These are phyloP conservation scores for Neuroscelio doddi DNA, from an alignment of 2,888 invertebrate species.

Conservation along the genomic window DNA sequence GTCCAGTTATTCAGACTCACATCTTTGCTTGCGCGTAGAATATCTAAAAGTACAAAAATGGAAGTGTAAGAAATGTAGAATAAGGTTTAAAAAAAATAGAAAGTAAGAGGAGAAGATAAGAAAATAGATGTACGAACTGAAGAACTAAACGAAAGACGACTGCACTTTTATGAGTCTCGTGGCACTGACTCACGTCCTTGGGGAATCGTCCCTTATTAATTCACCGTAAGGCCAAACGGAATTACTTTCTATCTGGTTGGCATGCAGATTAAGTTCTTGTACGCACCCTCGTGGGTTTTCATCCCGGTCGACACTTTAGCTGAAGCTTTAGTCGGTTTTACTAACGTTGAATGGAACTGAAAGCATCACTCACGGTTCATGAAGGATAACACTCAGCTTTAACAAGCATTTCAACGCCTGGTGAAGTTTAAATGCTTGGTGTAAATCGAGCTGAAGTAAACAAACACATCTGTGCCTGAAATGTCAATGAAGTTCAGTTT, in stretches of 20 bases:
- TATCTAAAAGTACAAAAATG: slow-evolving; percentile 13
- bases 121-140: no score
- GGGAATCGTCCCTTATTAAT: slow-evolving; percentile 59
- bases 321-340: slow-evolving; percentile 36
- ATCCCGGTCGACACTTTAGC: slow-evolving; percentile 35
- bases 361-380: slow-evolving; percentile 53
- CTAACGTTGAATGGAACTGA: slow-evolving; percentile 47
- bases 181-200: slow-evolving; percentile 36
- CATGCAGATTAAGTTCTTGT: slow-evolving; percentile 47
- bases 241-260: slow-evolving; percentile 54
- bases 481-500: no score
- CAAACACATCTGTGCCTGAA: slow-evolving; percentile 3
- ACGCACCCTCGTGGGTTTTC: slow-evolving; percentile 15
- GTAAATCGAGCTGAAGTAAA: slow-evolving; percentile 24
- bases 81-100: slow-evolving; percentile 2
- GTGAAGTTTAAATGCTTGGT: slow-evolving; percentile 12
- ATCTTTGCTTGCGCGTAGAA: slow-evolving; percentile 30
- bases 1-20: slow-evolving; percentile 48
- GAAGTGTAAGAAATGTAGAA: slow-evolving; percentile 7
- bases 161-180: slow-evolving; percentile 9
- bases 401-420: slow-evolving; percentile 36
- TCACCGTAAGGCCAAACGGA: slow-evolving; percentile 56
- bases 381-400: slow-evolving; percentile 53
- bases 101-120: slow-evolving; percentile 11
- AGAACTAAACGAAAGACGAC: slow-evolving; percentile 5